Evolutionary conservation across 1,140 invertebrate genomes (phyloP).

Genomic region (Sinonovacula constricta): DNA sequence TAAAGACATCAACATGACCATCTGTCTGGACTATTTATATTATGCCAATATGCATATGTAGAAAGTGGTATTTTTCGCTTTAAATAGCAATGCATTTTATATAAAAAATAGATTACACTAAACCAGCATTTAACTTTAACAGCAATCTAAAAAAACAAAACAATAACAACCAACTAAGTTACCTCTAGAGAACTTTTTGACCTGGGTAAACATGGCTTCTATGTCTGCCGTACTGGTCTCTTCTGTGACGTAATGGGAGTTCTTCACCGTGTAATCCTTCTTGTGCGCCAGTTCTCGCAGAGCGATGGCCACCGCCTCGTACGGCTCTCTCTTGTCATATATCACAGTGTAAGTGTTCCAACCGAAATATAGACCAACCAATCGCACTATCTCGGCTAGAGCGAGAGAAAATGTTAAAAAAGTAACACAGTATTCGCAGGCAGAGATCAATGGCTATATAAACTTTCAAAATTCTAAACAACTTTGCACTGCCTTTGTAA

Average conservation of each 20-base stretch:
- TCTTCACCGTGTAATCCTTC: constrained; percentile 55
- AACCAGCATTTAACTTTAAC: neutral
- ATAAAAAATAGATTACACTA: neutral
- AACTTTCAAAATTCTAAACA: too few relatives aligned
- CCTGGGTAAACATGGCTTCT: constrained; percentile 58
- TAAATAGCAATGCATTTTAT: neutral
- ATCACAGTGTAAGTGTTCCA: constrained; percentile 66
- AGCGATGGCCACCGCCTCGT: constrained; percentile 51
- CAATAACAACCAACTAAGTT: neutral
- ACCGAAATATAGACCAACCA: constrained; percentile 56
- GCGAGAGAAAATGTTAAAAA: neutral
- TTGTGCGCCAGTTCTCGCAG: constrained; percentile 43
- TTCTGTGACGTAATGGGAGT: constrained; percentile 49
- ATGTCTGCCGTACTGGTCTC: constrained; percentile 56
- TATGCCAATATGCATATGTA: neutral
- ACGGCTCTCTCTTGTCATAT: constrained; percentile 59
- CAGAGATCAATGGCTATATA: neutral
- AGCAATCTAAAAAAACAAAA: neutral
- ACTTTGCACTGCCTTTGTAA: neutral
- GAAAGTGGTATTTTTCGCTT: neutral
- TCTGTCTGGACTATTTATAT: neutral
- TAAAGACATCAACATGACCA: constrained; percentile 19
- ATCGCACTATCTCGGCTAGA: constrained; percentile 63
- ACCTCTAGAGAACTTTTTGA: constrained; percentile 67
- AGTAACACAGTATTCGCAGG: neutral